Evolutionary conservation across 1,140 invertebrate species (phyloP).

Genomic region (Telenomus remus): DNA sequence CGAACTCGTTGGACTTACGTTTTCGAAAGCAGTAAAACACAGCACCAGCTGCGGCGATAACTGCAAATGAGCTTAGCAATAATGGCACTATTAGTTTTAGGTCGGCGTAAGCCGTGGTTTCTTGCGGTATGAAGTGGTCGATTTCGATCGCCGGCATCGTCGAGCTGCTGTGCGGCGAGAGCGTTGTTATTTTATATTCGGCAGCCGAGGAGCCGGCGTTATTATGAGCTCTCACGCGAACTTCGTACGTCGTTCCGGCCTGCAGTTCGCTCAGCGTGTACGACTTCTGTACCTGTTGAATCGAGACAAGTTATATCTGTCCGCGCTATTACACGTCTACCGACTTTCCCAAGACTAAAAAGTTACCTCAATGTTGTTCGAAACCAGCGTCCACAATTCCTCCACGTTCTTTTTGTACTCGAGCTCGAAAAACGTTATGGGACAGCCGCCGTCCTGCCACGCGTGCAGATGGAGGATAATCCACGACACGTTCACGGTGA

Average conservation of each 20-base stretch:
- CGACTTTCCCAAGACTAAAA: too few relatives aligned
- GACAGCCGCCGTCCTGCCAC: constrained; percentile 93
- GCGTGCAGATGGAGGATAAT: constrained; percentile 91
- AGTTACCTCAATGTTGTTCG: constrained; percentile 77
- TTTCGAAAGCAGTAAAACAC: constrained; percentile 74
- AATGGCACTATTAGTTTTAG: constrained; percentile 73
- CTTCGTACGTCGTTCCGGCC: constrained; percentile 90
- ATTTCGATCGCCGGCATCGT: constrained; percentile 71
- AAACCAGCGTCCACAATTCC: constrained; percentile 77
- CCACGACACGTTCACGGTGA: constrained; percentile 91
- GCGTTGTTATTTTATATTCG: constrained; percentile 90
- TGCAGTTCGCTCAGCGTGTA: constrained; percentile 87
- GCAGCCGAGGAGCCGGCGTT: constrained; percentile 92
- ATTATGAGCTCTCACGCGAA: constrained; percentile 92
- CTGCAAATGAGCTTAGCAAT: constrained; percentile 70
- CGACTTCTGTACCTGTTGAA: constrained; percentile 78
- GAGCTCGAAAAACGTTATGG: constrained; percentile 90
- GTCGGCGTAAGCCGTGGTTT: constrained; percentile 71
- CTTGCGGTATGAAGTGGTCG: constrained; percentile 71
- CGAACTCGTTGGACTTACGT: constrained; percentile 62
- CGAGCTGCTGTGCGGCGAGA: constrained; percentile 82
- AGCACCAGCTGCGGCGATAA: constrained; percentile 71
- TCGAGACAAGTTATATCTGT: constrained; percentile 12
- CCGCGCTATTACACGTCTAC: too few relatives aligned
- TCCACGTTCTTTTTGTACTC: constrained; percentile 82